Evolutionary conservation across 1,140 invertebrate species (phyloP), one percentile per base, ranked within the genome.

Genomic region (Neuroterus valhalla): DNA sequence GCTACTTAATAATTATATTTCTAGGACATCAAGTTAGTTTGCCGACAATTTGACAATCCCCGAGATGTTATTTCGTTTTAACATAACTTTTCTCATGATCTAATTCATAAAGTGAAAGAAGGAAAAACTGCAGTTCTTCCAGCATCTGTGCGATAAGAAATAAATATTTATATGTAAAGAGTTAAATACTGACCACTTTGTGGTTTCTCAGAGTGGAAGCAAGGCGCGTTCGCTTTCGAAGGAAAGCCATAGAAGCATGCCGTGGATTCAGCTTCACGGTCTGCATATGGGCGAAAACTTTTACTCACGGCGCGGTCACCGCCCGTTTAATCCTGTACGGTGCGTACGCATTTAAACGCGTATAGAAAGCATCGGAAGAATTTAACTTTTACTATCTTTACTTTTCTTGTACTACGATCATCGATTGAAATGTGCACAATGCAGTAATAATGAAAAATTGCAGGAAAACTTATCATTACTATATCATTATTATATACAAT

Each of bases 281-380:
- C 81, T 83, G 86, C 83, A 87, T 89, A 86, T 83, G 82, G 75
- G 79, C 78, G 74, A 84, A 82, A 85, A 88, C 85, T 88, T 87
- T 87, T 88, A 89, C 88, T 87, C 82, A 77, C 80, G 76, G 71
- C 71, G 78, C 75, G 83, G 80, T 70, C 76, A 82, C 84, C 76
- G 76, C 68, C 71, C 79, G 76, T 84, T 82, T 70, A 78, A 83
- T 86, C 78, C 52, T 31, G 12, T 52, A 31, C 44, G 21, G 44
- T 21, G 71, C 80, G 75, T 80, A 83, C 79, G 81, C 80, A 76
- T 84, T 76, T 72, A 79, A 77, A 81, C 81, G 80, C 78, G 80
- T 79, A 80, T 87, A 88, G 85, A 87, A 88, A 87, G 85, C 86
- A 84, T 81, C 80, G 81, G 1, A 62, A 62, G 55, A 62, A 31